Base-by-base conservation (phyloP, 2,113 vertebrate genomes). In the Pica pica region DNA sequence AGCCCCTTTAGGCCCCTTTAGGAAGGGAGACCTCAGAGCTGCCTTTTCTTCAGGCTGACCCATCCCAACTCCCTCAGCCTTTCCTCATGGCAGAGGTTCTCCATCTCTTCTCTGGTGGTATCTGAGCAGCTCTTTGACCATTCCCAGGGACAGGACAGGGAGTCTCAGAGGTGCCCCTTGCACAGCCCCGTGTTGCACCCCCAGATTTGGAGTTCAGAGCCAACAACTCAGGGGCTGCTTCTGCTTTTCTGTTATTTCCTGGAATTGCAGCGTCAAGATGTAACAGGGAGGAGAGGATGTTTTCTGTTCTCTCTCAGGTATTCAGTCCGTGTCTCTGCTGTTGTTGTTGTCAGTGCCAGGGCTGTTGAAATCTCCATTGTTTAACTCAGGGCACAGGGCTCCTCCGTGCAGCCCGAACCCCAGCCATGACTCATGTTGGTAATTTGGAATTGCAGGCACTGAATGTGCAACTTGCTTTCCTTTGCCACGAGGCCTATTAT, bases 401-500 rank as follows among this genome's bases (percentile, higher is more conserved):
- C 59, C 84, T 84, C 27, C 1, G 1, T 35, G 91, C 47, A 33
- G 2, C 33, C 33, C 2, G 1, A 67, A 5, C 64, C 91, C 79
- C 39, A 71, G 64, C 47, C 76, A 3, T 79, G 87, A 91, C 41
- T 95, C 91, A 87, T 1, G 65, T 8, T 67, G 85, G 57, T 42
- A 39, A 87, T 87, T 94, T 49, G 65, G 84, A 74, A 56, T 47
- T 19, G 76, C 88, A 81, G 86, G 91, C 87, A 69, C 87, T 57
- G 89, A 53, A 73, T 19, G 83, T 89, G 81, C 83, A 73, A 57
- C 83, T 87, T 42, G 89, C 89, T 93, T 87, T 61, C 50, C 87
- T 65, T 26, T 76, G 81, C 76, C 85, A 83, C 57, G 1, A 2
- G 26, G 52, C 44, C 74, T 22, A 10, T 91, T 87, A 87, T 76